These are phyloP conservation scores for Dendropsophus ebraccatus DNA, from an alignment of 2,113 vertebrate genomes.

Conservation along the genomic window DNA sequence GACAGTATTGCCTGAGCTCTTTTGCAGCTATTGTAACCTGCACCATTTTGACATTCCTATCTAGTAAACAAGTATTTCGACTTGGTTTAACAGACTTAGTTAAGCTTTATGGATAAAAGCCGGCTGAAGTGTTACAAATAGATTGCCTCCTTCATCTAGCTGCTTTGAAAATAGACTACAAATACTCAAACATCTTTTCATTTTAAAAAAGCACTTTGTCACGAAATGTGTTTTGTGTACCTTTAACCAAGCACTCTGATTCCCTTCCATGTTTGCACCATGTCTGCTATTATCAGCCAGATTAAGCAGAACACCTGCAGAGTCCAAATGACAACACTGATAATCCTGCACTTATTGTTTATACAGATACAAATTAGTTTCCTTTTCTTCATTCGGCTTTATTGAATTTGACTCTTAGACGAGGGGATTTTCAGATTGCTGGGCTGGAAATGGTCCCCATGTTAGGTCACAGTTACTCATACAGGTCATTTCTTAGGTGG, in stretches of 20 bases:
- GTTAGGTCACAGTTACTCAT: background rate
- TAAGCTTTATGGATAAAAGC: constrained; percentile 16
- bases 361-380: constrained; percentile 36
- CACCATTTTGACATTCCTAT: constrained; percentile 7
- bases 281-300: constrained; percentile 28
- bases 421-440: background rate
- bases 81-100: constrained; percentile 1
- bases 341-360: constrained; percentile 33
- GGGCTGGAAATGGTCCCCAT: background rate
- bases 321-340: constrained; percentile 37
- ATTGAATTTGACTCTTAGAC: background rate
- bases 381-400: background rate
- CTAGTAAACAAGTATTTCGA: background rate
- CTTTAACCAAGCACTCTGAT: constrained; percentile 28
- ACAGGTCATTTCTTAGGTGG: background rate
- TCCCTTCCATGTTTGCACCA: constrained; percentile 24
- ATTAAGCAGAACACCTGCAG: constrained; percentile 31
- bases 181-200: constrained; percentile 39
- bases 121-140: constrained; percentile 5
- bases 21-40: background rate
- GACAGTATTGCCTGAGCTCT: background rate
- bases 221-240: constrained; percentile 45
- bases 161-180: constrained; percentile 49
- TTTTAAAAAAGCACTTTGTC: constrained; percentile 9
- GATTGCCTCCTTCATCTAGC: constrained; percentile 37